Conservation (phyloP, 2,113 vertebrate genomes). For the Pseudorectes ferrugineus region DNA sequence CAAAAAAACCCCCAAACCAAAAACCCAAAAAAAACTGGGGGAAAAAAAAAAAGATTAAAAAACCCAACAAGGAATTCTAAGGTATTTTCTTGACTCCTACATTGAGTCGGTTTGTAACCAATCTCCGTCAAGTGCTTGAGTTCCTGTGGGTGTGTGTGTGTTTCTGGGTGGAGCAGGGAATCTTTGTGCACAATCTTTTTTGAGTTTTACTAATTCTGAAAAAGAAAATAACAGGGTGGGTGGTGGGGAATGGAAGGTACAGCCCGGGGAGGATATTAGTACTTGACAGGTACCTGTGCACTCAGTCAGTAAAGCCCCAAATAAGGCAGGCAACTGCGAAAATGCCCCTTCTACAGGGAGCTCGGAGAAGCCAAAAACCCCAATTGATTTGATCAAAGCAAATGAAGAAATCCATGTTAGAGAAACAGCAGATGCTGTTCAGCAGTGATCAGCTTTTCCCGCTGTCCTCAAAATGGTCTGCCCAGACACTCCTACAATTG, state of each 20-base stretch:
- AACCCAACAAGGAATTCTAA: background rate
- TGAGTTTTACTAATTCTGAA: background rate
- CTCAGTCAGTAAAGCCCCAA: background rate
- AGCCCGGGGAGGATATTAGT: background rate
- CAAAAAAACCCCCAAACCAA: background rate
- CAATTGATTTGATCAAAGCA: background rate
- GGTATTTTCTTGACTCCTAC: background rate
- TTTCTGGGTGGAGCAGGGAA: background rate
- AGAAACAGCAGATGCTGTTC: background rate
- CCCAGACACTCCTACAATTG: background rate
- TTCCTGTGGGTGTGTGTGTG: background rate
- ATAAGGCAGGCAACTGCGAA: background rate
- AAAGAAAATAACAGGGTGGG: background rate
- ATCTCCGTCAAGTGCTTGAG: background rate
- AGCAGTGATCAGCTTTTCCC: background rate
- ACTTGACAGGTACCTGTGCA: background rate
- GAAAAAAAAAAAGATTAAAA: background rate
- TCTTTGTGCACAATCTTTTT: background rate
- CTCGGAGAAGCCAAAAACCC: background rate
- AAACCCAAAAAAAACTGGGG: too few species aligned
- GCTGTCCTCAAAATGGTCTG: background rate
- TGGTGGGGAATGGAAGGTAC: background rate
- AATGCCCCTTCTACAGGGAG: background rate
- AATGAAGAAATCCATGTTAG: background rate
- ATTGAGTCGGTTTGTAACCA: background rate